Evolutionary conservation across 2,888 invertebrate species (phyloP).

Genomic region (Halictus ligatus): DNA sequence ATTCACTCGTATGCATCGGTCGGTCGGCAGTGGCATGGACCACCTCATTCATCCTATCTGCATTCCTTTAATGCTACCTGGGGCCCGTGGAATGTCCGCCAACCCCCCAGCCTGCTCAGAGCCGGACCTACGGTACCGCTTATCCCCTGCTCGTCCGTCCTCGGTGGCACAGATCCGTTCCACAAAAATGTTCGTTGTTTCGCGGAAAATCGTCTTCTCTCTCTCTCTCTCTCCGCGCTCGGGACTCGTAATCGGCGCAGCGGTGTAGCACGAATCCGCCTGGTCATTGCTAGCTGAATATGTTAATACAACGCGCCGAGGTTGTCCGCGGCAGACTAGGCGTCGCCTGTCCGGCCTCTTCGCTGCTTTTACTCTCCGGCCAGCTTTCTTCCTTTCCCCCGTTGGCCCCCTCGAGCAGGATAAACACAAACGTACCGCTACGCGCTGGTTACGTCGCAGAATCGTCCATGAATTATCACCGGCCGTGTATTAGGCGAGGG

Average conservation of each 20-base stretch:
- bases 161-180: constrained; percentile 31
- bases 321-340: constrained; percentile 76
- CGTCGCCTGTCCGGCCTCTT: constrained; percentile 76
- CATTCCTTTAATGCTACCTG: constrained; percentile 83
- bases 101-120: constrained; percentile 61
- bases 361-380: constrained; percentile 53
- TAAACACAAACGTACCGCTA: constrained; percentile 37
- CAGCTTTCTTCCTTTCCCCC: constrained; percentile 33
- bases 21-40: constrained; percentile 79
- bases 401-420: neutral
- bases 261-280: constrained; percentile 22
- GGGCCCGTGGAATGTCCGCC: constrained; percentile 79
- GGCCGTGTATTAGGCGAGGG: constrained; percentile 64
- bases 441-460: constrained; percentile 42
- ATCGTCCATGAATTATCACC: constrained; percentile 68
- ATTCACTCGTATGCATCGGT: constrained; percentile 72
- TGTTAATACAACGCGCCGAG: constrained; percentile 71
- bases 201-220: constrained; percentile 25
- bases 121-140: constrained; percentile 72
- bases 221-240: neutral
- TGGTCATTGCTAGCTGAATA: constrained; percentile 66
- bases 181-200: constrained; percentile 28
- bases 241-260: neutral
- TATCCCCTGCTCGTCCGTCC: constrained; percentile 23
- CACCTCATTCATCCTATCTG: constrained; percentile 83